A percentile compares a stretch with the other conserved stretches of the same genome.
These are phyloP conservation scores for Orycteropus afer DNA, from an alignment of 2,113 vertebrate genomes.

Conservation along the genomic window DNA sequence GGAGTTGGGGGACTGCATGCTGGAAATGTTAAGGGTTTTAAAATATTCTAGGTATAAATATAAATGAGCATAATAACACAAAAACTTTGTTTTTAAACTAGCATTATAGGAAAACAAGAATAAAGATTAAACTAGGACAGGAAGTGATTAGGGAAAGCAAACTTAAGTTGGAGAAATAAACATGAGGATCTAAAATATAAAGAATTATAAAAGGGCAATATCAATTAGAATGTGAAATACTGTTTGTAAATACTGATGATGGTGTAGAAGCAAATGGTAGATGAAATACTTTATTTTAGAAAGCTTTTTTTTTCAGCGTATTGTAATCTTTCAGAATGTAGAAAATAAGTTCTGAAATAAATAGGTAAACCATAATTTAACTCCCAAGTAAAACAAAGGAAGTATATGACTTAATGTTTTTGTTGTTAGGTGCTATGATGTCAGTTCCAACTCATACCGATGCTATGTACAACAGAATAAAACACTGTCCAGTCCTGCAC, in stretches of 20 bases:
- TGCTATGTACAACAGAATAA: too few relatives aligned
- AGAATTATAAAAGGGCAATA: neutral
- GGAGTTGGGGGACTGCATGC: neutral
- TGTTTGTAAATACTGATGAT: neutral
- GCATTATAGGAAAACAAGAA: slow-evolving; percentile 1
- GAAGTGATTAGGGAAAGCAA: neutral
- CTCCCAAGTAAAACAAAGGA: neutral
- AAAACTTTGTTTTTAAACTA: neutral
- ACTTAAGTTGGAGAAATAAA: neutral
- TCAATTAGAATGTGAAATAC: neutral
- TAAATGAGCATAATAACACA: neutral
- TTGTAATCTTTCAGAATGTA: neutral
- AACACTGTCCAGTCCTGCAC: too few relatives aligned
- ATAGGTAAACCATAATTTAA: neutral
- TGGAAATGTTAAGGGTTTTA: neutral
- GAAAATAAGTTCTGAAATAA: slow-evolving; percentile 14
- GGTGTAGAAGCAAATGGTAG: neutral
- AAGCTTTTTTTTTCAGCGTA: neutral
- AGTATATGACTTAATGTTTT: neutral
- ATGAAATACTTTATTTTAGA: neutral
- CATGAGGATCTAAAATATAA: neutral
- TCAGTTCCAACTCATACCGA: too few relatives aligned
- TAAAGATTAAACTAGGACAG: neutral
- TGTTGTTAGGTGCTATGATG: too few relatives aligned
- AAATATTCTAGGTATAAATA: slow-evolving; percentile 5